phyloP scores from a whole-genome alignment of 1,140 invertebrate species.

The Heliconius nattereri region DNA sequence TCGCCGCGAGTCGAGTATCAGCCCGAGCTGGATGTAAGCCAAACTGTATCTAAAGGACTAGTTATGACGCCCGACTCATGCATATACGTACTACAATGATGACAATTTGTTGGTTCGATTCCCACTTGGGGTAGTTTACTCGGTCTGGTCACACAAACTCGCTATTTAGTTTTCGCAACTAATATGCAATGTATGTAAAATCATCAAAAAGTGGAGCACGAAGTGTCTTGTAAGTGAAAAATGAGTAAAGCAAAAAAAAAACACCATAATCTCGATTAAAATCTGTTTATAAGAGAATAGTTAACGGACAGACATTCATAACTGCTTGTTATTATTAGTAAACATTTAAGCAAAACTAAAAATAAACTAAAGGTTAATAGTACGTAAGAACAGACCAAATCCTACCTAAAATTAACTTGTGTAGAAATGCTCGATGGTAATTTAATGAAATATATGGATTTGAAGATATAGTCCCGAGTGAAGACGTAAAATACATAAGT shows the following conservation, averaged over 20 bases:
- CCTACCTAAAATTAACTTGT: constrained; percentile 4
- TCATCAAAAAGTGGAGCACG: too few relatives aligned
- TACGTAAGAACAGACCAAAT: neutral
- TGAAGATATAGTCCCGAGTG: neutral
- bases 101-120: neutral
- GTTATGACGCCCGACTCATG: neutral
- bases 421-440: neutral
- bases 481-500: neutral
- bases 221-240: too few relatives aligned
- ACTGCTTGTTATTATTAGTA: neutral
- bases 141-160: too few relatives aligned
- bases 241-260: too few relatives aligned
- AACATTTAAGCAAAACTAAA: neutral
- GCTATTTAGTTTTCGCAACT: too few relatives aligned
- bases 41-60: neutral
- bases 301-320: neutral
- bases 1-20: constrained; percentile 1
- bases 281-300: neutral
- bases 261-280: too few relatives aligned
- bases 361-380: neutral
- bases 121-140: neutral
- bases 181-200: too few relatives aligned
- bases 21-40: constrained; percentile 3
- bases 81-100: neutral
- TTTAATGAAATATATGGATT: neutral